Conservation (phyloP, 2,888 invertebrate genomes). For the Cenopis cana region DNA sequence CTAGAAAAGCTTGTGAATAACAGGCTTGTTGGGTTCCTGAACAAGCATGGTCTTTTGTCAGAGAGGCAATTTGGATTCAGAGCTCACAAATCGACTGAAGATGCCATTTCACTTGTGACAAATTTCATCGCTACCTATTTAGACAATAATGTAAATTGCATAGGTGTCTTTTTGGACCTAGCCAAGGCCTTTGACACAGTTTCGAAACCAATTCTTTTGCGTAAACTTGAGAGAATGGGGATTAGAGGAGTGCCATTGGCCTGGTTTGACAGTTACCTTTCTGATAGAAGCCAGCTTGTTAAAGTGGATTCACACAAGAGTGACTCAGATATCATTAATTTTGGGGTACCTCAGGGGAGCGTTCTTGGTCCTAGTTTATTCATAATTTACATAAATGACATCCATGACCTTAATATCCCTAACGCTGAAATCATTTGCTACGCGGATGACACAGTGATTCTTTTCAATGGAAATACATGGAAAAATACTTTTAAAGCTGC, state of each 20-base stretch:
- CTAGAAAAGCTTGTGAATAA: too few species aligned
- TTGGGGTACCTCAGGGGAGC: not conserved
- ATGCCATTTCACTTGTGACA: too few species aligned
- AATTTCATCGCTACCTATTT: too few species aligned
- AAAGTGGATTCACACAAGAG: not conserved
- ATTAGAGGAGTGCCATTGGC: not conserved
- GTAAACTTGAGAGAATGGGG: too few species aligned
- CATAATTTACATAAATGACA: conserved; percentile 4
- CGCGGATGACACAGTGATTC: not conserved
- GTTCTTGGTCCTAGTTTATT: not conserved
- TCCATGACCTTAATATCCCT: not conserved
- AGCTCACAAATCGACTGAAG: too few species aligned
- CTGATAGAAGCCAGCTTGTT: not conserved
- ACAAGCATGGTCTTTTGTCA: too few species aligned
- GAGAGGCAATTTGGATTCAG: too few species aligned
- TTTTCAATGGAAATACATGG: not conserved
- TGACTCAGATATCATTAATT: not conserved
- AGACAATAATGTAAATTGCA: not conserved
- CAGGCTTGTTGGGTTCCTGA: too few species aligned
- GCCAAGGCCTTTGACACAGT: too few species aligned
- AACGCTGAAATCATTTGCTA: not conserved
- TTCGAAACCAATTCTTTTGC: too few species aligned
- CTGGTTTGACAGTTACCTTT: not conserved
- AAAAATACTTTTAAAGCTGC: not conserved
- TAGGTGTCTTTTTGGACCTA: not conserved